Percentiles rank a stretch among this genome's conserved stretches.
phyloP scores from a whole-genome alignment of 2,797 vertebrate genomes.

The Bucorvus abyssinicus region DNA sequence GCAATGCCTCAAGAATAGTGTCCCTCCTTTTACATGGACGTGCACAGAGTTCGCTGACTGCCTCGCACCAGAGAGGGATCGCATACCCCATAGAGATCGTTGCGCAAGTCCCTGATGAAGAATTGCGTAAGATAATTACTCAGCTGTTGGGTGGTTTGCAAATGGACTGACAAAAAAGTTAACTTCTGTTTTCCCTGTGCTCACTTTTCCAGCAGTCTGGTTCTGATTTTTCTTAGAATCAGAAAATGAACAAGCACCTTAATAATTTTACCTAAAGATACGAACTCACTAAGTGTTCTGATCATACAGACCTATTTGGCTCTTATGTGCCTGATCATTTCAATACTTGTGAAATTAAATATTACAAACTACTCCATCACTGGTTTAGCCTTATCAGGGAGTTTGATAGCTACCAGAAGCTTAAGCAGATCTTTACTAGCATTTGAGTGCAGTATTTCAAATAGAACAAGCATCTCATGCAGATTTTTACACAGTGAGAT shows the following conservation, averaged over 20 bases:
- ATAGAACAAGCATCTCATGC: background rate
- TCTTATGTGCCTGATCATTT: background rate
- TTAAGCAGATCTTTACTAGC: background rate
- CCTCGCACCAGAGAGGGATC: fast-evolving
- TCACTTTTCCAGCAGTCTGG: background rate
- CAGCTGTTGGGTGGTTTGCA: background rate
- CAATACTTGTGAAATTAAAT: background rate
- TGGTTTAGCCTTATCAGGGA: background rate
- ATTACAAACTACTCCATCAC: background rate
- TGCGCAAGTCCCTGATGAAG: background rate
- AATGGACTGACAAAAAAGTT: background rate
- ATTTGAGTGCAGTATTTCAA: background rate
- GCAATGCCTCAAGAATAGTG: background rate
- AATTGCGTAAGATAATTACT: background rate
- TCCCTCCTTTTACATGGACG: background rate
- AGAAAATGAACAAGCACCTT: background rate
- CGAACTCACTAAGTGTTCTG: background rate
- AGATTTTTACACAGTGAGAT: background rate
- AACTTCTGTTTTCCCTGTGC: background rate
- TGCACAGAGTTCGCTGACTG: background rate
- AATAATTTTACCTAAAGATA: background rate
- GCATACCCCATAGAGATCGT: background rate
- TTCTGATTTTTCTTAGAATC: background rate
- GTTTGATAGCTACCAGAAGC: background rate
- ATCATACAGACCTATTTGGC: background rate